Evolutionary conservation across 2,888 invertebrate genomes (phyloP), one percentile per base, ranked within the genome.

Genomic region (Diarsia mendica): DNA sequence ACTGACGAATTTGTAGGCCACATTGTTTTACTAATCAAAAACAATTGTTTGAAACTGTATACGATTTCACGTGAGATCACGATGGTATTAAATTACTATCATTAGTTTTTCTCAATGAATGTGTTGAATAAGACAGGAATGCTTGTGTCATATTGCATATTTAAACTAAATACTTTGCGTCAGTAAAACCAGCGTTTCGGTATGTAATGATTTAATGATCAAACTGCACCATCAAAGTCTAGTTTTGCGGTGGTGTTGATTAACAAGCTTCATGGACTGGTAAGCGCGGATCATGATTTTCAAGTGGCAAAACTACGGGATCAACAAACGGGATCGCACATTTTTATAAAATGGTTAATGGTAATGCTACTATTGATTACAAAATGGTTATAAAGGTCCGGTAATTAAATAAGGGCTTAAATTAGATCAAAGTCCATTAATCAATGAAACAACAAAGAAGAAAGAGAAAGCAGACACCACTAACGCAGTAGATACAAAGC

Each of bases 21-120:
- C 90, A 89, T 90, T 89, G 88, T 91, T 88, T 86, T 84, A 89
- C 86, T 91, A 92, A 94, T 94, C 91, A 92, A 89, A 91, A 92
- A 89, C 91, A 93, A 94, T 93, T 93, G 91, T 86, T 79, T 83
- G 83, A 85, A 89, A 86, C 82, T 82, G 76, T 84, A 81, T 78
- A 89, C 76, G 86, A 90, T 89, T 88, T 87, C 63, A 85, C 84
- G 87, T 89, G 87, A 90, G 89, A 89, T 90, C 90, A 90, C 83
- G 78, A 65, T 84, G 80, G 78, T 86, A 85, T 89, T 77, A 78
- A 80, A 86, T 91, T 85, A 83, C 82, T 75, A 53, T 18, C 69
- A 83, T 79, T 78, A 68, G 79, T 70, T 75, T 80, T 72, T 80
- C 55, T 77, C 80, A 79, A 80, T 82, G 51, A 75, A 68, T 74